Conservation (phyloP, 2,113 vertebrate species). For the Bambusicola thoracicus region DNA sequence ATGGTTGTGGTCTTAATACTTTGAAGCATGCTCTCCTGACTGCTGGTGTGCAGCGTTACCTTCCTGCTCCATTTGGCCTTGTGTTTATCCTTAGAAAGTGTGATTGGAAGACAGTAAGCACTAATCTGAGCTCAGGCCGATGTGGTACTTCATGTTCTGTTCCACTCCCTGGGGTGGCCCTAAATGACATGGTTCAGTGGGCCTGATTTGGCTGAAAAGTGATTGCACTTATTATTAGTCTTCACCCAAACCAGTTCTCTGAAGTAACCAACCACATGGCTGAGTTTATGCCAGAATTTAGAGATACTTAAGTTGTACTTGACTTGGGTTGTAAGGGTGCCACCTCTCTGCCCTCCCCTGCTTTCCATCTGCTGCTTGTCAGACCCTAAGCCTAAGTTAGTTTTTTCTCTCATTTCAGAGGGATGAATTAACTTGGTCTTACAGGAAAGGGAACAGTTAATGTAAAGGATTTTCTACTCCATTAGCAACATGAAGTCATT, state of each 20-base stretch:
- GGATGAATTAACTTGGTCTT: neutral
- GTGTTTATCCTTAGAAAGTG: neutral
- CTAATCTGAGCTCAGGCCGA: neutral
- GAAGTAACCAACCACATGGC: neutral
- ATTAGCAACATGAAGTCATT: neutral
- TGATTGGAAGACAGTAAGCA: neutral
- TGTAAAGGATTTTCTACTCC: neutral
- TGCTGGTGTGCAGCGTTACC: neutral
- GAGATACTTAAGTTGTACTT: neutral
- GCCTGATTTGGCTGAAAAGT: neutral
- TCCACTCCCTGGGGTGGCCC: neutral
- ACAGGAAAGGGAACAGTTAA: neutral
- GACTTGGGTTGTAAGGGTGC: neutral
- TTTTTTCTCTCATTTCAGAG: neutral
- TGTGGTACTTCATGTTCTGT: neutral
- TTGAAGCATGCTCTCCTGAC: neutral
- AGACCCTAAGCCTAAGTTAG: neutral
- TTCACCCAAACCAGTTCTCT: accelerated
- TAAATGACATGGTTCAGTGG: neutral
- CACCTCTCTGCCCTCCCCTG: neutral
- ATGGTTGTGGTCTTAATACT: neutral
- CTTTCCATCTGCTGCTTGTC: neutral
- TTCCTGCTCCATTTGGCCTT: neutral
- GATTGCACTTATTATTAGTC: neutral
- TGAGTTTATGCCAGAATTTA: neutral